Base-by-base conservation (phyloP, 2,888 invertebrate genomes). In the Lacanobia wlatinum region DNA sequence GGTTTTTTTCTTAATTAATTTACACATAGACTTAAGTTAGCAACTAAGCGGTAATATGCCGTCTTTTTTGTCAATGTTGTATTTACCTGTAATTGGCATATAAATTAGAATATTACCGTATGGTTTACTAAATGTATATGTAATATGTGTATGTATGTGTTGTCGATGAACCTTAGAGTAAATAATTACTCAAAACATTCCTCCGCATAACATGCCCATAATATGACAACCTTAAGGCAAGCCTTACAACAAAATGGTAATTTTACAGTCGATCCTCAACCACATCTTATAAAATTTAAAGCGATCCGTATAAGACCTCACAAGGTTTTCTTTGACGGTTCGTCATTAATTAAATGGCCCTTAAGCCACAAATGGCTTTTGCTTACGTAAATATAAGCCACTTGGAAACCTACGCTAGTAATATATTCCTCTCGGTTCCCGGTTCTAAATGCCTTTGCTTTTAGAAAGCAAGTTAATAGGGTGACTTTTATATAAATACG, bases 271-370 rank as follows among this genome's bases (percentile, higher is more conserved):
- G 18, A 67, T 63, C 52, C 40, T 46, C 66, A 59, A 21, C 21
- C 46, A 64, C 61, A 10, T 62, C 43, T 34, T 73, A 23, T 78
- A 85, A 83, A 82, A 71, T 65, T 34, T 80, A 84, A 83, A 82
- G 70, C 69, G 75, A 81, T 82, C 83, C 82, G 82, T 87, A 86
- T 67, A 84, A 82, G 76, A 74, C 65, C 72, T 60, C 80, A 78
- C 71, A 70, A 84, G 79, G 75, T 82, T 88, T 84, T 82, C 85
- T 87, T 87, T 87, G 82, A 83, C 76, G 83, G 81, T 80, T 86
- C 79, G 52, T 77, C 87, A 87, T 90, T 90, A 90, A 89, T 89
- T 88, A 88, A 88, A 88, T 88, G 83, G 80, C 76, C 70, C 84
- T 85, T 76, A 70, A 76, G 63, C 55, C 52, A 80, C 76, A 84